Evolutionary conservation across 1,140 invertebrate genomes (phyloP), one percentile per base, ranked within the genome.

Genomic region (Solenopsis fugax): DNA sequence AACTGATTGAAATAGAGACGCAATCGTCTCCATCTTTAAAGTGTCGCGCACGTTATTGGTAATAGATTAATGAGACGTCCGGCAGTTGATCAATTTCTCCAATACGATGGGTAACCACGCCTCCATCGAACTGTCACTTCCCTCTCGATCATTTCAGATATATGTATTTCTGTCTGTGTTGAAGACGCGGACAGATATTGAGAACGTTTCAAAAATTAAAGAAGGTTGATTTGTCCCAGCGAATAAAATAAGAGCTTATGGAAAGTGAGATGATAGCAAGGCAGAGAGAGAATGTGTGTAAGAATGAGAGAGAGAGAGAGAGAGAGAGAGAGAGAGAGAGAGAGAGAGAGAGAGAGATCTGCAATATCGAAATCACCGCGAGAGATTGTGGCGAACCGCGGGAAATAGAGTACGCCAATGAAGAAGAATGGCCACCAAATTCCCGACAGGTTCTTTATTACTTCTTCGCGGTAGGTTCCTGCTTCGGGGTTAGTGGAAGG

Each of bases 381-480:
- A 75, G 81, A 90, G 89, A 88, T 90, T 90, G 89, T 86, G 89
- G 89, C 50, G 58, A 82, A 87, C 89, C 86, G 73, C 84, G 87
- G 89, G 87, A 91, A 90, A 91, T 90, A 85, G 89, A 91, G 87
- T 90, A 90, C 89, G 87, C 89, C 90, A 90, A 91, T 91, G 90
- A 91, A 91, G 89, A 91, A 90, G 87, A 91, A 91, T 91, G 82
- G 90, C 90, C 89, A 76, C 90, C 87, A 81, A 91, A 91, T 91
- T 91, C 89, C 34, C 89, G 90, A 91, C 90, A 90, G 90, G 77
- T 91, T 90, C 89, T 90, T 90, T 90, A 90, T 90, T 90, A 90
- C 87, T 86, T 88, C 89, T 86, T 88, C 76, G 84, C 87, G 37
- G 50, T 56, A 21, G 65, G 81, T 84, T 88, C 16, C 62, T 37